phyloP scores from a whole-genome alignment of 2,888 invertebrate genomes.

The Elysia crispata region DNA sequence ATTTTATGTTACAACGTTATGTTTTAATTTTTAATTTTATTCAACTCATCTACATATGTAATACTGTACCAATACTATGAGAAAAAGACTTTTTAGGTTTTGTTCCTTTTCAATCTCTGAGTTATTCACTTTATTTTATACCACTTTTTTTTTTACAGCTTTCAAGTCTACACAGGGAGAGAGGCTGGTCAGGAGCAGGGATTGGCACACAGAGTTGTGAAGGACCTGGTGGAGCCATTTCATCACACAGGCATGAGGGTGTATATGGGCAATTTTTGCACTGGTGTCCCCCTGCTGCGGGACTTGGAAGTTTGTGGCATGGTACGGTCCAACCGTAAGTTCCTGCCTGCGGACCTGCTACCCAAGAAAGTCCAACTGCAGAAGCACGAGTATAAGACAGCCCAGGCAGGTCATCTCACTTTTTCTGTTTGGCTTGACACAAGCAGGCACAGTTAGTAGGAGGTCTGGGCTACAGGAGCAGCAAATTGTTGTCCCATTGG shows the following conservation, averaged over 20 bases:
- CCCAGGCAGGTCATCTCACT: background rate
- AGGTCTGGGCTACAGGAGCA: background rate
- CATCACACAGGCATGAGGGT: background rate
- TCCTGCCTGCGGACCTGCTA: background rate
- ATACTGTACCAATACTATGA: too few species aligned
- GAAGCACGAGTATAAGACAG: background rate
- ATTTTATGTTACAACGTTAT: too few species aligned
- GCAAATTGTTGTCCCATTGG: background rate
- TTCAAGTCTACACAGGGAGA: background rate
- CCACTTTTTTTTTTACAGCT: too few species aligned
- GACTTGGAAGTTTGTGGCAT: background rate
- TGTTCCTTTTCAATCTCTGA: too few species aligned
- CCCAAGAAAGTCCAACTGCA: background rate
- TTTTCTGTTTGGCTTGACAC: background rate
- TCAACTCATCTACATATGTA: too few species aligned
- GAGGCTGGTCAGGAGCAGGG: background rate
- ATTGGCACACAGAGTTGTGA: background rate
- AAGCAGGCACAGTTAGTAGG: background rate
- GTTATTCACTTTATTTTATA: too few species aligned
- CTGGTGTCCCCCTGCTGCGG: background rate
- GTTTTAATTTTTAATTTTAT: too few species aligned
- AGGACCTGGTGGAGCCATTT: background rate
- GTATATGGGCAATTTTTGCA: constrained; percentile 16
- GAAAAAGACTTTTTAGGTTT: too few species aligned
- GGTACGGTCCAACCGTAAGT: background rate